These are phyloP conservation scores for Metellina segmentata DNA, from an alignment of 2,888 invertebrate species.

Conservation along the genomic window DNA sequence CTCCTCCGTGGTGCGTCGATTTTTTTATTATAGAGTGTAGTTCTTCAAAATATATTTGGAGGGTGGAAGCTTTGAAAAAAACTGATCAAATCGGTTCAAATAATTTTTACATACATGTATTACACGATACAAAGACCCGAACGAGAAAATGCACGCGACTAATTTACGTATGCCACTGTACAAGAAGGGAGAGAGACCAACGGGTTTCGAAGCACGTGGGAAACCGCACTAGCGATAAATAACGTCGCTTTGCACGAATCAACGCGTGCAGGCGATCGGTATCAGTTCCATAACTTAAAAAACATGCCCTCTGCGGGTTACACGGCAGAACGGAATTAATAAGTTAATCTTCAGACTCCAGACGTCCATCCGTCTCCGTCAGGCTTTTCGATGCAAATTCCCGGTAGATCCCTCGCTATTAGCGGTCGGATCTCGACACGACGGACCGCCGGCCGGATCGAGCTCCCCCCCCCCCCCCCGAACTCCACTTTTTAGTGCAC, in stretches of 20 bases:
- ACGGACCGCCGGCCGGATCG: constrained; percentile 20
- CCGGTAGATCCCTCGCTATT: constrained; percentile 26
- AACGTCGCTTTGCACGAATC: not conserved
- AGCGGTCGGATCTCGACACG: constrained; percentile 47
- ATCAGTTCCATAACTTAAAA: constrained; percentile 1
- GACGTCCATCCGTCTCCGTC: constrained; percentile 14
- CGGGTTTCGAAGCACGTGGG: not conserved
- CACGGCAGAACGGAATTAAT: not conserved
- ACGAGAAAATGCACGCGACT: not conserved
- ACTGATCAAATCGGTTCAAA: not conserved
- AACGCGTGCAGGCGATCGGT: not conserved
- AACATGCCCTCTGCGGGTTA: not conserved
- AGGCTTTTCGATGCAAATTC: constrained; percentile 24
- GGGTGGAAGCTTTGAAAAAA: too few relatives aligned
- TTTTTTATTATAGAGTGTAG: too few relatives aligned
- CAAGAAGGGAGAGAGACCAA: not conserved
- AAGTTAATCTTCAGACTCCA: constrained; percentile 4
- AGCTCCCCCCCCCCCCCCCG: constrained; percentile 11
- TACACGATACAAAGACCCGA: not conserved
- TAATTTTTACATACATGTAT: not conserved
- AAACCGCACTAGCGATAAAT: not conserved
- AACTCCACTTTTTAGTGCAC: constrained; percentile 6
- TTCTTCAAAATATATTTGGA: too few relatives aligned
- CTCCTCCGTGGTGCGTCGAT: too few relatives aligned
- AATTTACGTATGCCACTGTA: not conserved